Base-by-base conservation (phyloP, 2,797 vertebrate species). In the Eremophila alpestris region DNA sequence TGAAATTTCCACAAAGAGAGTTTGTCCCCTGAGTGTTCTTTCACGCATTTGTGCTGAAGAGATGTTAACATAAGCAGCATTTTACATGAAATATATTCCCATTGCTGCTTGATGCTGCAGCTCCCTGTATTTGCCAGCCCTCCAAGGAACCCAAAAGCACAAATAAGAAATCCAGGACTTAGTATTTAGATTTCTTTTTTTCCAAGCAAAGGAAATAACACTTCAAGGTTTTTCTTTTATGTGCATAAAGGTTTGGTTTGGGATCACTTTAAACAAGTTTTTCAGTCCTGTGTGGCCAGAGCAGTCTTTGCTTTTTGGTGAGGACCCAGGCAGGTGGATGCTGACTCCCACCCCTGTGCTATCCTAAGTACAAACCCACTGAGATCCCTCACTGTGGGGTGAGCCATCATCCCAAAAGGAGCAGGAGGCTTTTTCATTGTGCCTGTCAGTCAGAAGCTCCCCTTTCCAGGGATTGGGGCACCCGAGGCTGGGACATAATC, bases 11-110 rank as follows among this genome's bases (percentile, higher is more conserved):
- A 95, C 82, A 65, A 92, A 87, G 83, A 86, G 48, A 59, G 74
- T 83, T 94, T 83, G 59, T 96, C 94, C 81, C 95, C 65, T 82
- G 92, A 93, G 94, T 96, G 75, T 71, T 96, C 92, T 95, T 93
- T 78, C 83, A 95, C 75, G 40, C 92, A 91, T 94, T 97, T 95
- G 89, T 87, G 81, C 83, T 91, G 94, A 97, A 94, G 92, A 92
- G 89, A 83, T 89, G 89, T 95, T 96, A 96, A 92, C 81, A 95
- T 17, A 62, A 94, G 80, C 75, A 71, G 58, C 90, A 85, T 90
- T 95, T 97, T 95, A 64, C 9, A 23, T 83, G 41, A 95, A 94
- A 92, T 95, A 87, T 87, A 87, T 85, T 93, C 92, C 82, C 11
- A 4, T 48, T 92, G 75, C 73, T 93, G 59, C 70, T 80, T n/a